Conservation (phyloP, 2,888 invertebrate species). For the Hirtodrosophila duncani region DNA sequence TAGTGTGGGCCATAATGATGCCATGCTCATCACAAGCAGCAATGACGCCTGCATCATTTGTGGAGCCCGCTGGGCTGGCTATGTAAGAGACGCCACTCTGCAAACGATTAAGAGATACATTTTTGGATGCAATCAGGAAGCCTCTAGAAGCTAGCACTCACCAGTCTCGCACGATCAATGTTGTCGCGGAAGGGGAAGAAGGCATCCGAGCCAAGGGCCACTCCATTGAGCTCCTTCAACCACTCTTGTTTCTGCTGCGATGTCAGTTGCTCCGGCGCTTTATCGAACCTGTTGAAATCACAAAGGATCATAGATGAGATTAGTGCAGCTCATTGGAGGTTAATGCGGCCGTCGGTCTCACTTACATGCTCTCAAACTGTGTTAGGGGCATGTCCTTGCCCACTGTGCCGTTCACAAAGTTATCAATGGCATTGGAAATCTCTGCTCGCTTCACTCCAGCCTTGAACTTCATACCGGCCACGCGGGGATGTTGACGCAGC, state of each 20-base stretch:
- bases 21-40: conserved; percentile 94
- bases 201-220: conserved; percentile 95
- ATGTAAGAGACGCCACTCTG: conserved; percentile 97
- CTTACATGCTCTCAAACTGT: conserved; percentile 87
- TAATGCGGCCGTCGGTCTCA: conserved; percentile 62
- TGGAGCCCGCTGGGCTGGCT: conserved; percentile 95
- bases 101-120: conserved; percentile 37
- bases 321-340: too few species aligned
- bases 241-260: conserved; percentile 84
- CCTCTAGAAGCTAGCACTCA: conserved; percentile 75
- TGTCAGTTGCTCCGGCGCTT: conserved; percentile 85
- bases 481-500: conserved; percentile 94
- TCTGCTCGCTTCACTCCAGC: conserved; percentile 92
- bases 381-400: conserved; percentile 90
- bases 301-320: background rate
- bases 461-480: conserved; percentile 90
- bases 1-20: conserved; percentile 92
- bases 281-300: conserved; percentile 67
- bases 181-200: conserved; percentile 99
- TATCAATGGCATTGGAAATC: conserved; percentile 96
- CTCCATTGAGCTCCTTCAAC: conserved; percentile 85
- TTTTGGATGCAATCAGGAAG: background rate
- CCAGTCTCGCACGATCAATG: conserved; percentile 93
- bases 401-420: conserved; percentile 94
- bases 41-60: conserved; percentile 93